Evolutionary conservation across 2,888 invertebrate genomes (phyloP), one percentile per base, ranked within the genome.

Genomic region (Cephus pygmeus): DNA sequence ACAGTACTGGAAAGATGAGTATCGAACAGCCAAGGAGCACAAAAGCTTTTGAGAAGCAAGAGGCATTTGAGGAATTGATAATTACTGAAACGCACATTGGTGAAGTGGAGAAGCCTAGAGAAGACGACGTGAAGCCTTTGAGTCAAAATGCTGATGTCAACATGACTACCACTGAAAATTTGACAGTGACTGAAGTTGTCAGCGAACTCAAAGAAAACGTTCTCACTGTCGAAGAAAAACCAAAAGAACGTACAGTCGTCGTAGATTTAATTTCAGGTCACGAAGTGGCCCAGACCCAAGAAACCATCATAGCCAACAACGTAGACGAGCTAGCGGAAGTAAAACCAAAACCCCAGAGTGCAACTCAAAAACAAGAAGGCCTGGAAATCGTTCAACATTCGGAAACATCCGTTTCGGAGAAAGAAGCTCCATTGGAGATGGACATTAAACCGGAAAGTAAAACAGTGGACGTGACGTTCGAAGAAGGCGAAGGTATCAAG

Each of bases 401-500:
- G 15, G 92, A 93, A 87, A 90, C 92, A 69, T 91, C 90, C 1
- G 79, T 90, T 34, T 93, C 92, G 31, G 94, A 94, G 86, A 93
- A 92, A 82, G 93, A 95, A 91, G 91, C 92, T 4, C 87, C 90
- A 73, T 91, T 93, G 77, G 82, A 83, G n/a, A 86, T 86, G 69
- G 91, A 92, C 77, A 81, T 92, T 12, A 91, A 90, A 85, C 94
- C 93, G 23, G 94, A 93, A 80, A 90, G 90, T 79, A 95, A 95
- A 86, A 91, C 89, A 34, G 92, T 92, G 11, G 91, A 92, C 77
- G 86, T 93, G 40, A 92, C 86, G 40, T 94, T 93, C 89, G 93
- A 91, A 88, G 93, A 92, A 92, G 93, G 91, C 86, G 93, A 95
- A 92, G 89, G 94, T 83, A 83, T 96, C 73, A 93, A 93, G 86